Evolutionary conservation across 2,888 invertebrate species (phyloP), one percentile per base, ranked within the genome.

Genomic region (Lomographa bimaculata): DNA sequence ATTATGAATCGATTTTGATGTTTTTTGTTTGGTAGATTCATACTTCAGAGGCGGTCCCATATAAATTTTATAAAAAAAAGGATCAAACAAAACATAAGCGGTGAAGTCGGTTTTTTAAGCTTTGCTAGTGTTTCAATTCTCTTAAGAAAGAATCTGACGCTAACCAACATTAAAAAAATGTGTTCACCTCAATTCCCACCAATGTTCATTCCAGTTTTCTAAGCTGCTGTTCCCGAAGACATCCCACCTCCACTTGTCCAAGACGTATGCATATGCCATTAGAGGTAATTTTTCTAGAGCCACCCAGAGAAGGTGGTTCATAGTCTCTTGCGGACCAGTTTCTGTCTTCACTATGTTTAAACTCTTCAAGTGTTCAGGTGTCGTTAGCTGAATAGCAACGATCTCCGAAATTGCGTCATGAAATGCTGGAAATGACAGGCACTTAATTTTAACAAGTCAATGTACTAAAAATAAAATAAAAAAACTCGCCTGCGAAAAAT

Each of bases 331-430:
- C 1, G 71, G 60, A 3, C 79, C 72, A 0, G 70, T 68, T 7
- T 77, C 76, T 9, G 75, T 71, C 20, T 79, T 71, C 14, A 84
- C 64, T 20, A 90, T 63, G 50, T 79, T 79, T 53, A 91, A 67
- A 45, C 73, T 80, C 41, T 77, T 65, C 34, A 91, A 64, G 60
- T 91, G 86, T 12, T 82, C 70, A 0, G 91, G 91, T 6, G 89
- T 84, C n/a, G 87, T 81, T 23, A 91, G 76, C 23, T 92, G 92
- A 7, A 92, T 67, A 3, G 92, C 91, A 5, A 92, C 85, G 9
- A 91, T 90, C 51, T 92, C 92, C 0, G 93, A 92, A 30, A 93
- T 81, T 12, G 92, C 92, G 64, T 92, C 92, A 64, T 92, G 92
- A 58, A 93, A 92, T 48, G 92, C 92, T 90, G 71, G 6, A 60